Percentiles rank a stretch among this genome's conserved stretches.
phyloP scores from a whole-genome alignment of 1,140 invertebrate genomes.

The Saccostrea glomerata region DNA sequence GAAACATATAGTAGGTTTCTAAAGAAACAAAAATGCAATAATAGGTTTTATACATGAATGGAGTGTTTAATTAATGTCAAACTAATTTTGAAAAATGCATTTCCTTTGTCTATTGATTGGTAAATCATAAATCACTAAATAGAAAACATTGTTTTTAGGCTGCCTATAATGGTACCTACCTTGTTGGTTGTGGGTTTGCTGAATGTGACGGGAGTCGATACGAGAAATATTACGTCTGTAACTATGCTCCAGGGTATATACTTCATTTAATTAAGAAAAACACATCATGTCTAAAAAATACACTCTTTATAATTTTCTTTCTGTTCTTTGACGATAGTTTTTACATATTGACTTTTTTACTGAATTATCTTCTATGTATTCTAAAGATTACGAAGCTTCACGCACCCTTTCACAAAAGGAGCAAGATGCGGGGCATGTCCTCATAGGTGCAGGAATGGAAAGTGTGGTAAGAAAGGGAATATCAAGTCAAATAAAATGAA shows the following conservation, averaged over 20 bases:
- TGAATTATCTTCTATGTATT: neutral
- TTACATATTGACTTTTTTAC: neutral
- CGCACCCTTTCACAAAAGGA: constrained; percentile 65
- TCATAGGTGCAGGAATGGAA: constrained; percentile 64
- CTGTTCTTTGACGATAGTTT: neutral
- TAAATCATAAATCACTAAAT: neutral
- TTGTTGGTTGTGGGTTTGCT: constrained; percentile 71
- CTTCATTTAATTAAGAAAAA: neutral
- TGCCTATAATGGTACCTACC: constrained; percentile 65
- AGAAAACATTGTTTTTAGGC: constrained; percentile 58
- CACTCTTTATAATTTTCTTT: neutral
- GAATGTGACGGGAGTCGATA: constrained; percentile 63
- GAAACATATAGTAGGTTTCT: no score
- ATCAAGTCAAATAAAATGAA: neutral
- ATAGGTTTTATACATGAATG: no score
- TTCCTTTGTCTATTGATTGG: no score
- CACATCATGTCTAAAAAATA: neutral
- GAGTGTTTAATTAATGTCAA: no score
- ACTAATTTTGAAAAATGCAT: no score
- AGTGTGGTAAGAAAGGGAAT: constrained; percentile 64
- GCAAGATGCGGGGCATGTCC: constrained; percentile 64
- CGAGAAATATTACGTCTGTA: constrained; percentile 67
- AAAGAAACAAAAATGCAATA: no score
- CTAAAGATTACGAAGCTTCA: constrained; percentile 62
- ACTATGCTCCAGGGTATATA: constrained; percentile 70